These are phyloP conservation scores for Crotophaga sulcirostris DNA, from an alignment of 2,113 vertebrate species.

Conservation along the genomic window DNA sequence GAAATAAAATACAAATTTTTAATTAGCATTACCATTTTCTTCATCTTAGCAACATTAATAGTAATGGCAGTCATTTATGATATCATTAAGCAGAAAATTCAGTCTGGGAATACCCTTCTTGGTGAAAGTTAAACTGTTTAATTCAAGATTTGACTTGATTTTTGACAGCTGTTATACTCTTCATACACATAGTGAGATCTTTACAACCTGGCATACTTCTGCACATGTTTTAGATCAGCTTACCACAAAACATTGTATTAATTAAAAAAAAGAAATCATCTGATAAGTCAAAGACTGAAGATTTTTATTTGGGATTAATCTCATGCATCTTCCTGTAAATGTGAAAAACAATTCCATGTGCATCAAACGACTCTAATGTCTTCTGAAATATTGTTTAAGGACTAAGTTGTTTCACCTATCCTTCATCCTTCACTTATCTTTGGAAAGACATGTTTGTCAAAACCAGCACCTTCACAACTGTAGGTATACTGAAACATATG, in stretches of 20 bases:
- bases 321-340: not conserved
- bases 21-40: not conserved
- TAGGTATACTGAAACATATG: not conserved
- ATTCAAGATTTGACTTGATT: slow-evolving; percentile 28
- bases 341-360: not conserved
- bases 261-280: not conserved
- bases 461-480: not conserved
- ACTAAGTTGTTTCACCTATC: not conserved
- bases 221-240: not conserved
- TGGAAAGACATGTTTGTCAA: not conserved
- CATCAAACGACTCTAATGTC: not conserved
- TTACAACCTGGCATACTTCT: not conserved
- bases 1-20: slow-evolving; percentile 10
- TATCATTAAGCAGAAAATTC: slow-evolving; percentile 5
- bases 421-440: not conserved
- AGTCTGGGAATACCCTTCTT: not conserved
- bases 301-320: slow-evolving; percentile 37
- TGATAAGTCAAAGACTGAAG: not conserved
- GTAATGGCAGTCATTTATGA: slow-evolving; percentile 20
- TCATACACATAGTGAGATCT: not conserved
- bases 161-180: slow-evolving; percentile 37
- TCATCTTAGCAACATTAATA: slow-evolving; percentile 19
- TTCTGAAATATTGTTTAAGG: not conserved
- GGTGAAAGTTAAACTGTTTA: slow-evolving; percentile 18
- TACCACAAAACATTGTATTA: slow-evolving; percentile 4